Conservation (phyloP, 2,113 vertebrate species). For the Polypterus bichir region DNA sequence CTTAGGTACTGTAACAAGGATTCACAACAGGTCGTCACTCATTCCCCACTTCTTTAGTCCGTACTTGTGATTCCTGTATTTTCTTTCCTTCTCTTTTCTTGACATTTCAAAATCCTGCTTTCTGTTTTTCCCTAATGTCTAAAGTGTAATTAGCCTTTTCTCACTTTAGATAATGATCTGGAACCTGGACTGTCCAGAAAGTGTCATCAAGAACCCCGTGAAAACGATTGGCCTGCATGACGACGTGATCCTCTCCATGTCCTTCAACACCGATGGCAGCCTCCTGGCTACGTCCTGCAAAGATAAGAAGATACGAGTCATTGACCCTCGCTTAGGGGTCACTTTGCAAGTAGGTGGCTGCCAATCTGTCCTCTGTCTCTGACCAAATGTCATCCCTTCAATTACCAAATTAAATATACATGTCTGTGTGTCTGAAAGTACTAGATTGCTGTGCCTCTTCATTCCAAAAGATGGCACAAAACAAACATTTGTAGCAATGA, state of each 20-base stretch:
- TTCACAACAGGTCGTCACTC: no score
- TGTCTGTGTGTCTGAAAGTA: no score
- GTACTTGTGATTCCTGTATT: no score
- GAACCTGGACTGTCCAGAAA: constrained; percentile 63
- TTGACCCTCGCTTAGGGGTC: constrained; percentile 59
- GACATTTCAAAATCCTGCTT: no score
- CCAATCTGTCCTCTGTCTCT: no score
- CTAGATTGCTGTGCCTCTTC: no score
- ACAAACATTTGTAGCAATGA: no score
- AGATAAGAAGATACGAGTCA: constrained; percentile 69
- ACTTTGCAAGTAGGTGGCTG: constrained; percentile 50
- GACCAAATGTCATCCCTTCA: no score
- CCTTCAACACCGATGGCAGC: constrained; percentile 77
- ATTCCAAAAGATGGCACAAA: no score
- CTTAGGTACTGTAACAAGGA: no score
- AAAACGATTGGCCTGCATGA: constrained; percentile 61
- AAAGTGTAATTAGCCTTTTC: constrained; percentile 3
- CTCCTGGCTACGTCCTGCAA: constrained; percentile 76
- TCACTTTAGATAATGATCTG: constrained; percentile 74
- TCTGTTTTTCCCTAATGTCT: neutral
- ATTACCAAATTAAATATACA: no score
- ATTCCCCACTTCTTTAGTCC: neutral
- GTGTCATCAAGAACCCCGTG: constrained; percentile 57
- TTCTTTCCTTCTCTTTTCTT: neutral
- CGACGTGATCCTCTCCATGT: constrained; percentile 82